These are phyloP conservation scores for Conistra vaccinii DNA, from an alignment of 2,888 invertebrate species.

Conservation along the genomic window DNA sequence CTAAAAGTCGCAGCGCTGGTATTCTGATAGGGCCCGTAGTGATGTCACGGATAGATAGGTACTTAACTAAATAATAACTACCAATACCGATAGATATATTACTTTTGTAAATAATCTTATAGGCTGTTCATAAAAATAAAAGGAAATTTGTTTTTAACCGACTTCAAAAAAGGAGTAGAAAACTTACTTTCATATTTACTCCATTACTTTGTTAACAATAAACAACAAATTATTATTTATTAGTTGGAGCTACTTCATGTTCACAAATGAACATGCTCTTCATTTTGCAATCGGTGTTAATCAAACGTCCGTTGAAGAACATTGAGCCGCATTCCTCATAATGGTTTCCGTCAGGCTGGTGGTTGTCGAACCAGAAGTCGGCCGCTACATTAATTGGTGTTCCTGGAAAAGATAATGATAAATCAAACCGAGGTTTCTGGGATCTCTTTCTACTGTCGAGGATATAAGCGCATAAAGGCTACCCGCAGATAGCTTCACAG, in stretches of 20 bases:
- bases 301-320: conserved; percentile 79
- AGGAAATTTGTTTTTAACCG: no score
- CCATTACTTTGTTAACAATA: background rate
- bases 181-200: background rate
- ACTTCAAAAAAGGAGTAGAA: background rate
- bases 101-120: no score
- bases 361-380: conserved; percentile 73
- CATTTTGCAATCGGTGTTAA: conserved; percentile 75
- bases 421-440: background rate
- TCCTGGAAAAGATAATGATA: conserved; percentile 10
- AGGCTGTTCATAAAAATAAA: no score
- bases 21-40: no score
- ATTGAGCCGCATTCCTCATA: conserved; percentile 71
- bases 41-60: no score
- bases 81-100: no score
- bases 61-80: no score
- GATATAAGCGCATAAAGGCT: no score
- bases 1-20: no score
- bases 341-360: conserved; percentile 74
- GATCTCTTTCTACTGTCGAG: no score
- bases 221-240: background rate
- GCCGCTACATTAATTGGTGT: conserved; percentile 61
- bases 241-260: conserved; percentile 66
- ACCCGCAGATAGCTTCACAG: no score
- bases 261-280: conserved; percentile 82